Evolutionary conservation across 2,113 vertebrate genomes (phyloP).

Genomic region (Myiozetetes cayanensis): DNA sequence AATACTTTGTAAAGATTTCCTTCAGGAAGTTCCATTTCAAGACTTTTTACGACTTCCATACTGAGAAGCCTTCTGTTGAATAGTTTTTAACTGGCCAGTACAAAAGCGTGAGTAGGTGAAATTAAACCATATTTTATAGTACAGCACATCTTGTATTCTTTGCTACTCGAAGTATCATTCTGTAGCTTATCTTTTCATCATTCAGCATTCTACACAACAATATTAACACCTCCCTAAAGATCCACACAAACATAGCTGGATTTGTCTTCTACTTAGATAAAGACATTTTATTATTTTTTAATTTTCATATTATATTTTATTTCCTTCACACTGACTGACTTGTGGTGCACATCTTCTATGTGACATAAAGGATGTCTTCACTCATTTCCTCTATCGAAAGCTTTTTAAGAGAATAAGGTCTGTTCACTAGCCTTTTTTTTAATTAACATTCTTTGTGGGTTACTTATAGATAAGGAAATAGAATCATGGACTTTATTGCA

Average conservation of each 20-base stretch:
- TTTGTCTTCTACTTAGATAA: neutral
- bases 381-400: neutral
- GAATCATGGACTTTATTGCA: neutral
- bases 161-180: neutral
- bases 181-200: neutral
- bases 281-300: neutral
- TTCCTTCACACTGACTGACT: neutral
- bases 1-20: neutral
- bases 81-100: neutral
- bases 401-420: neutral
- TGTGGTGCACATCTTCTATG: accelerated
- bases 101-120: neutral
- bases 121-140: neutral
- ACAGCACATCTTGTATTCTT: neutral
- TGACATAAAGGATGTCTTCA: neutral
- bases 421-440: neutral
- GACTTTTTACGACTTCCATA: neutral
- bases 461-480: neutral
- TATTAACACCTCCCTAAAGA: neutral
- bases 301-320: neutral
- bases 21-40: neutral
- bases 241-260: neutral
- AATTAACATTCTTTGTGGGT: neutral
- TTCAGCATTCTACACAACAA: neutral
- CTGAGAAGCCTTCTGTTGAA: neutral